Evolutionary conservation across 2,888 invertebrate species (phyloP).

Genomic region (Erannis defoliaria): DNA sequence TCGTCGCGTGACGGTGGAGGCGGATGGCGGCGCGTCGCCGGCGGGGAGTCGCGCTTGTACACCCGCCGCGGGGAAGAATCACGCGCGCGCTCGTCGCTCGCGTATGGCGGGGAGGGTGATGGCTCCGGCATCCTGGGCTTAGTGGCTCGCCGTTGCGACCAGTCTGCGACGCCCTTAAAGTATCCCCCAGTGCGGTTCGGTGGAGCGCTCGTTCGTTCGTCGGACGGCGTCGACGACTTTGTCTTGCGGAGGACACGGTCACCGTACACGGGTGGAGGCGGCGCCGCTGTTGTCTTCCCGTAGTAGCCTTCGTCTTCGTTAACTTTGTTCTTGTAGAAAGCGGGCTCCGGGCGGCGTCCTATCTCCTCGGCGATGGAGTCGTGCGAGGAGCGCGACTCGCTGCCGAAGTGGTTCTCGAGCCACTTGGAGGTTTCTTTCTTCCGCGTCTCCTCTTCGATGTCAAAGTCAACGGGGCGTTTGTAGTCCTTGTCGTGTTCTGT

Average conservation of each 20-base stretch:
- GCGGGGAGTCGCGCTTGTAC: constrained; percentile 78
- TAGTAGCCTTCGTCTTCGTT: constrained; percentile 78
- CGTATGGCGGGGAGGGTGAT: constrained; percentile 78
- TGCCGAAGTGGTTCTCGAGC: constrained; percentile 96
- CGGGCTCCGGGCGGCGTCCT: constrained; percentile 88
- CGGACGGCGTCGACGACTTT: constrained; percentile 84
- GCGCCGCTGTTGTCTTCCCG: constrained; percentile 77
- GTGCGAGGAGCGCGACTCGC: constrained; percentile 92
- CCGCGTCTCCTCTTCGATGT: constrained; percentile 95
- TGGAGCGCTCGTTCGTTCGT: constrained; percentile 77
- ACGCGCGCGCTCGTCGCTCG: constrained; percentile 69
- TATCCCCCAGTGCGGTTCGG: constrained; percentile 84
- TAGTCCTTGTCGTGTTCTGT: constrained; percentile 90
- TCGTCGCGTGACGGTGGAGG: constrained; percentile 85
- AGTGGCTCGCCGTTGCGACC: constrained; percentile 89
- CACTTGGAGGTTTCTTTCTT: constrained; percentile 96
- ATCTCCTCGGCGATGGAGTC: constrained; percentile 89
- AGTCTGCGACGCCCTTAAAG: constrained; percentile 92
- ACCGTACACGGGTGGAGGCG: constrained; percentile 77
- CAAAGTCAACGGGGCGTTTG: constrained; percentile 93
- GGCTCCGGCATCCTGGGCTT: constrained; percentile 84
- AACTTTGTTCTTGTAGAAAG: constrained; percentile 91
- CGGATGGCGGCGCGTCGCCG: constrained; percentile 77
- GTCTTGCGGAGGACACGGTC: constrained; percentile 82
- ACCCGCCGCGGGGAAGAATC: constrained; percentile 78